Percentiles rank a stretch among this genome's conserved stretches.
Evolutionary conservation across 2,113 vertebrate species (phyloP).

Genomic region (Macrotis lagotis): DNA sequence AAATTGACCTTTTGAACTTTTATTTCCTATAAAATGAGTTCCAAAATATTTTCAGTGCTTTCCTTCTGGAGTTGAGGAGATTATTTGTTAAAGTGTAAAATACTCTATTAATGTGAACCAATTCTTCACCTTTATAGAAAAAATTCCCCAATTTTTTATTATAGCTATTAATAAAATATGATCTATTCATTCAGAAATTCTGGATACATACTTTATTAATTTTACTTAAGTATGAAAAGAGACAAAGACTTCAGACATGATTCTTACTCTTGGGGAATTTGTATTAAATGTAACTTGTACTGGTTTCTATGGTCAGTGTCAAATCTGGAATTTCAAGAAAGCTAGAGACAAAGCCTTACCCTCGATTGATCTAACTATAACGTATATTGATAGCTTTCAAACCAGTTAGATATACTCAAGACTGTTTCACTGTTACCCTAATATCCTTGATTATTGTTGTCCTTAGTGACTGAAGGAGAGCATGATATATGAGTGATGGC

Average conservation of each 20-base stretch:
- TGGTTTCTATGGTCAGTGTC: background rate
- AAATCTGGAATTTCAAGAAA: background rate
- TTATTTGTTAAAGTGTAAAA: background rate
- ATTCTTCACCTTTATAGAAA: background rate
- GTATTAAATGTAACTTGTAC: background rate
- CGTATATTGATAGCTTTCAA: background rate
- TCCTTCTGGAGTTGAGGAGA: background rate
- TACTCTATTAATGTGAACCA: background rate
- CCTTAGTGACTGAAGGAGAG: too few species aligned
- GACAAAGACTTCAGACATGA: background rate
- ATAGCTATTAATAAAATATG: background rate
- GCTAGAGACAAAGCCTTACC: background rate
- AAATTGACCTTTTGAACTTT: background rate
- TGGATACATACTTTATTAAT: background rate
- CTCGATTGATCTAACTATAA: background rate
- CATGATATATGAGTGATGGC: too few species aligned
- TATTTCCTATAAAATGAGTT: background rate
- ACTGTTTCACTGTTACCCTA: background rate
- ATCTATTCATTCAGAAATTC: background rate
- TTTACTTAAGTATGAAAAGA: background rate
- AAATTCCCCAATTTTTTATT: background rate
- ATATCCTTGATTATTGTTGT: too few species aligned
- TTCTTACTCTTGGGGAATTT: background rate
- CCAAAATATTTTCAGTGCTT: background rate
- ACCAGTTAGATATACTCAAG: background rate